Conservation (phyloP, 2,888 invertebrate species). For the Lagria hirta region DNA sequence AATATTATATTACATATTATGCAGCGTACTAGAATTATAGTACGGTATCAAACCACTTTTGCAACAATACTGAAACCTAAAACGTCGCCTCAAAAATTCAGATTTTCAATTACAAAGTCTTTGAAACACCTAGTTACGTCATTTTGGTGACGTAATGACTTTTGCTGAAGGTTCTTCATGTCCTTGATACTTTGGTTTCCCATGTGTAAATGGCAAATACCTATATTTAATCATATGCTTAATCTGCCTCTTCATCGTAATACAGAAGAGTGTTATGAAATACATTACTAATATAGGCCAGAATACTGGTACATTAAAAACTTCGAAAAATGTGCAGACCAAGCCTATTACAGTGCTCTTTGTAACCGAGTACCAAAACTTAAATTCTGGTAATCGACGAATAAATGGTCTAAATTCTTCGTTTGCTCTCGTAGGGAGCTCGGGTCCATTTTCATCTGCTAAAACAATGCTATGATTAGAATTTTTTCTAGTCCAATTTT, state of each 20-base stretch:
- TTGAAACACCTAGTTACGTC: conserved; percentile 28
- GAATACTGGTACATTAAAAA: conserved; percentile 99
- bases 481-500: too few relatives aligned
- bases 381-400: conserved; percentile 95
- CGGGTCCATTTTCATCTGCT: conserved; percentile 84
- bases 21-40: neutral
- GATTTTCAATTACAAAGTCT: conserved; percentile 18
- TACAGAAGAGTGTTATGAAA: conserved; percentile 96
- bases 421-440: conserved; percentile 89
- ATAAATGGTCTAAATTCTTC: conserved; percentile 99
- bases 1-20: neutral
- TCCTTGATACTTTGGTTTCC: conserved; percentile 92
- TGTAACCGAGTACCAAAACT: conserved; percentile 97
- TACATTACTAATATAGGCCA: conserved; percentile 99
- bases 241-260: conserved; percentile 99
- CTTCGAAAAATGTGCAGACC: conserved; percentile 94
- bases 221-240: conserved; percentile 99
- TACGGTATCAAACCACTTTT: conserved; percentile 4
- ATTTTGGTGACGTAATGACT: conserved; percentile 42
- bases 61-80: conserved; percentile 15
- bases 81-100: conserved; percentile 7
- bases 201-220: conserved; percentile 97
- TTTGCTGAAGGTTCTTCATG: conserved; percentile 53
- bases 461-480: too few relatives aligned
- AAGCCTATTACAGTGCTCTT: conserved; percentile 91